Conservation (phyloP, 2,888 invertebrate genomes). For the Catocala fraxini region DNA sequence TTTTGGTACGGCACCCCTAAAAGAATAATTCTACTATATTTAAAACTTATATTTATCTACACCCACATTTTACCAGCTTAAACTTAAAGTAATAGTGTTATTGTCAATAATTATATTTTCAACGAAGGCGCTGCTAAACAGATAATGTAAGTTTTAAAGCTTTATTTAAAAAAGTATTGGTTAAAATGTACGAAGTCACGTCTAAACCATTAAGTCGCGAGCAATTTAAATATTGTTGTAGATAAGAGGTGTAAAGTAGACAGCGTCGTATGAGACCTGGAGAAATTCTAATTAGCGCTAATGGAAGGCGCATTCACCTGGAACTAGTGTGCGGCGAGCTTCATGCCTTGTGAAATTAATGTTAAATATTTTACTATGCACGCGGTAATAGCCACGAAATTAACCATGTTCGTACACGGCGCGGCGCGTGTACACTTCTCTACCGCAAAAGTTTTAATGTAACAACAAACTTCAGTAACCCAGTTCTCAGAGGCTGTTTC, state of each 20-base stretch:
- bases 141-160: no score
- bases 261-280: slow-evolving; percentile 47
- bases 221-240: slow-evolving; percentile 9
- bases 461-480: slow-evolving; percentile 35
- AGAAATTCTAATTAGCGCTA: slow-evolving; percentile 83
- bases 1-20: no score
- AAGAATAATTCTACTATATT: no score
- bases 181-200: background rate
- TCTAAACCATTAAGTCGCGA: background rate
- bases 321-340: slow-evolving; percentile 63
- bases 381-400: slow-evolving; percentile 34
- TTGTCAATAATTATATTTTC: no score
- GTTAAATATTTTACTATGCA: slow-evolving; percentile 51
- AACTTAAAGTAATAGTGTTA: no score
- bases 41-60: no score
- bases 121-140: no score
- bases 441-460: slow-evolving; percentile 29
- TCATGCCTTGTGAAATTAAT: slow-evolving; percentile 56
- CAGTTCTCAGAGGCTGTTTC: slow-evolving; percentile 29
- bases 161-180: no score
- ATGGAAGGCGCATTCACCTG: slow-evolving; percentile 76
- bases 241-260: slow-evolving; percentile 32
- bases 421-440: background rate
- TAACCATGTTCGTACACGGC: slow-evolving; percentile 10
- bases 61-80: no score